Base-by-base conservation (phyloP, 2,113 vertebrate species). In the Nicator chloris region DNA sequence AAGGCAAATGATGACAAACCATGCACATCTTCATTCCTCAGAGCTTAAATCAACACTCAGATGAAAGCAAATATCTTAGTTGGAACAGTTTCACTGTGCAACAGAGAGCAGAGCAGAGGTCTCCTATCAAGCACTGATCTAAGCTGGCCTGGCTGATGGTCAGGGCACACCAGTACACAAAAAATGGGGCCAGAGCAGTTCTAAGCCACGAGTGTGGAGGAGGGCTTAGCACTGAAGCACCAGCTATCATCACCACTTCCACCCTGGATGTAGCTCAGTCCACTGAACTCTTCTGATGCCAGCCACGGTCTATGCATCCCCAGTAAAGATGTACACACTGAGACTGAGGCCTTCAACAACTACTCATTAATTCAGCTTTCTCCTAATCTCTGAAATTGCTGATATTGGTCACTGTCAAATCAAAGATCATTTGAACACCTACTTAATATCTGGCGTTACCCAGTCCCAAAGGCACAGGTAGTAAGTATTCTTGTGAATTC, bases 161-260 rank as follows among this genome's bases (percentile, higher is more conserved):
- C 56, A 54, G 33, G 33, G 42, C 24, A 50, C 24, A 53, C 3
- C 28, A 71, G 31, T 3, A 49, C 27, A 84, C 7, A 66, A 73
- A 45, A 51, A 47, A 3, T n/a, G 79, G 18, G 21, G 44, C 26
- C 9, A 40, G 49, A 71, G 39, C 18, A 70, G 26, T n/a, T 63
- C 65, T 59, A 37, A 66, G 11, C 2, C 15, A 3, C 0, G 1
- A 11, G 7, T 10, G 53, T 8, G 27, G 16, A 86, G 10, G 3
- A 68, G 27, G 9, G 47, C 15, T 82, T 68, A 33, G 22, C 22
- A 3, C 26, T 18, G 14, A 83, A 88, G 20, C 39, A 42, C 31
- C 12, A 70, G 54, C 37, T 31, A 73, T 35, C 37, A 37, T 35
- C 37, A 53, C 11, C 53, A 33, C 44, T 59, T 57, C 19, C 15